Base-by-base conservation (phyloP, 37 sponge, comb jelly and placozoan species). In the Spongilla lacustris region DNA sequence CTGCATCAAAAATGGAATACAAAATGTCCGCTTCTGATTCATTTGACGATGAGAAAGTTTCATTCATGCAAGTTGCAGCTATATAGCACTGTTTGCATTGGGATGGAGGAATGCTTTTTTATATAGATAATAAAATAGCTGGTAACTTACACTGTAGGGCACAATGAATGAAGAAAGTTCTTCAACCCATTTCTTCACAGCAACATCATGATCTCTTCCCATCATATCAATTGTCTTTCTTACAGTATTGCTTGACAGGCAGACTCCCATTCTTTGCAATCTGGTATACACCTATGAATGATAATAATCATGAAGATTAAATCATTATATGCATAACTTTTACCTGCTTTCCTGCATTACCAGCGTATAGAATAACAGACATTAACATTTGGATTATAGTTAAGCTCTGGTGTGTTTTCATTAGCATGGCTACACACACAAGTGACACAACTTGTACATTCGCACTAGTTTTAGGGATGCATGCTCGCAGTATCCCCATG, bases 301-400 rank as follows among this genome's bases (percentile, higher is more conserved):
- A 72, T 72, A 32, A 29, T 33, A 72, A 33, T 33, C 73, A 33
- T 33, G 73, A 72, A 29, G 29, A 32, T 33, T 69, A 33, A 72
- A 32, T 13, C 31, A 29, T 72, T 72, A 72, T 72, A 72, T 29
- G 31, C 17, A 72, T 33, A 41, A 41, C 17, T 72, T 32, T n/a
- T 33, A 72, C 73, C 73, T 72, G 73, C 73, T 72, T 12, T 29
- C 73, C 73, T 33, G 73, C 29, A 72, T 33, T 14, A 72, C 73
- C 73, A 72, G 31, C 31, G 31, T 72, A 72, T 33, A 72, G 73
- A 72, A 72, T 32, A 72, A 72, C 31, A 32, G 31, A 69, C 9
- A 69, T 27, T 28, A 69, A 28, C 70, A 25, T 69, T 72, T 72
- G 73, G 31, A 72, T 33, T 32, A 72, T 12, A 29, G 73, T 72